Base-by-base conservation (phyloP, 2,797 vertebrate species). In the Babyrousa celebensis region DNA sequence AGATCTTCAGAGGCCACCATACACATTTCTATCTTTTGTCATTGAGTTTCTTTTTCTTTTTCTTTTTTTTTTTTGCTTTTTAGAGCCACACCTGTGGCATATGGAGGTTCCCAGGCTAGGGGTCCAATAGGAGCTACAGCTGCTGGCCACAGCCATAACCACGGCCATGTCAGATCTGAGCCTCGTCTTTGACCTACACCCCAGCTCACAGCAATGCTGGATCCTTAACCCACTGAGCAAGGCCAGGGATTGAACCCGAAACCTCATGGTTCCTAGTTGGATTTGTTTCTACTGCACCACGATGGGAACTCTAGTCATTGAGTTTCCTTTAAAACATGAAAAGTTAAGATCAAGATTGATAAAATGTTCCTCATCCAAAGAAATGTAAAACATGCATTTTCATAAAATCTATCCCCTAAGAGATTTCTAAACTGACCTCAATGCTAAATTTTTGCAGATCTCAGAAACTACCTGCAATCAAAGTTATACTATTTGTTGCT, bases 351-450 rank as follows among this genome's bases (percentile, higher is more conserved):
- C 40, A 85, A 85, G 93, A n/a, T 67, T 71, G 52, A 52, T 10
- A 56, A 96, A 94, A 72, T 54, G 25, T 6, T 60, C 96, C 74
- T 85, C 74, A 87, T 94, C 93, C 82, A 75, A 94, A 96, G 58
- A 10, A 75, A 86, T 52, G 63, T 60, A 89, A 86, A 93, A 91
- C 70, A 95, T 94, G 75, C 75, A 91, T 95, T 95, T 94, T 96
- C 75, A 60, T 88, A 96, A 91, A 92, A 86, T 77, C 60, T 43
- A 36, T 78, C 60, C 65, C 83, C 27, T 93, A 43, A 79, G 89
- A 89, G 40, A n/a, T 75, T 77, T 91, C 65, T 62, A 40, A 88
- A 18, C 25, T 63, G 56, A 60, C 23, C 56, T 65, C 52, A 40
- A 93, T 67, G 67, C 21, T 40, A 14, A n/a, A 27, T n/a, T 96